Evolutionary conservation across 2,797 vertebrate genomes (phyloP), one percentile per base, ranked within the genome.

Genomic region (Fringilla coelebs): DNA sequence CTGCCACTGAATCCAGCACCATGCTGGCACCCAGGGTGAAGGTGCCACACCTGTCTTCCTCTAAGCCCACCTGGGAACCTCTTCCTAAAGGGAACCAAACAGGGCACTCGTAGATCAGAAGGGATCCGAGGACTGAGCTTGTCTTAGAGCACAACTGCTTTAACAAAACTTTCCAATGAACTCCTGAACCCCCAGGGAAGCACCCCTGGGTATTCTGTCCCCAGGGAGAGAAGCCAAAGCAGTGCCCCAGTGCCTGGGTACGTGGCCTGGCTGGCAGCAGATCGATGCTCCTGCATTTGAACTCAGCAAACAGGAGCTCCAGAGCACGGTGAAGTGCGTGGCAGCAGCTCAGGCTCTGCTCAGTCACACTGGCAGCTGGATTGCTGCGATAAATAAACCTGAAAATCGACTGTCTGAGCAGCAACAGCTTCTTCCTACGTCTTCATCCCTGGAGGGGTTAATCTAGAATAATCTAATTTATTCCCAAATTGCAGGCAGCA

Each of bases 381-480:
- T 45, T 80, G 78, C 75, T 80, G 72, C 4, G 0, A 95, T 94
- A 93, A 95, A 94, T 78, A 95, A 95, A 91, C 81, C 79, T 88
- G 79, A 85, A 94, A 92, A 94, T 65, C 25, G 18, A 83, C 81
- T 71, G 75, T 55, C 85, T 87, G 66, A 85, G 89, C 3, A 22
- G 65, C 72, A 88, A 45, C 38, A 79, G 79, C 40, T 49, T 92
- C 85, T 25, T 89, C 72, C 43, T 36, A 58, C 58, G 40, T 66
- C 82, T 85, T 60, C 82, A 73, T 41, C 36, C 61, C 90, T 14
- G 51, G 84, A 95, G 93, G 94, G 84, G 89, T 94, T 89, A 94
- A 96, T 91, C 85, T 86, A 85, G 75, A 88, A 15, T 87, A 83
- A 94, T 88, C 82, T 66, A 83, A 92, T 93, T 94, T 94, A 89